Conservation (phyloP, 1,140 invertebrate species). For the Cataglyphis hispanica region DNA sequence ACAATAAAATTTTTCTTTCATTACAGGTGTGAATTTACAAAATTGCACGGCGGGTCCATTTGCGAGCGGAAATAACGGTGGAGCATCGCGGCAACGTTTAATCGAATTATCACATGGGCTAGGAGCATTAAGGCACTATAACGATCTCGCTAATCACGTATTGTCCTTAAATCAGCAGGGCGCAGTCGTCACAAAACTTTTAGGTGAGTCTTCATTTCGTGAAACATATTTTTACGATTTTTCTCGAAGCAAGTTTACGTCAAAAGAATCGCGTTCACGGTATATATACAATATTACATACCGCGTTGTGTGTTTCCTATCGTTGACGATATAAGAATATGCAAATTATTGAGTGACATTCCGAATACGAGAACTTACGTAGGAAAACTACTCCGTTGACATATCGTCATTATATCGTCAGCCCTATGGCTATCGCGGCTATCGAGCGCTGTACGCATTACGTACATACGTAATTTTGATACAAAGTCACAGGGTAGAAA, state of each 20-base stretch:
- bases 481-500: slow-evolving; percentile 46
- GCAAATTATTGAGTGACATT: slow-evolving; percentile 59
- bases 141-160: slow-evolving; percentile 90
- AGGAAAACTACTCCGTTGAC: slow-evolving; percentile 53
- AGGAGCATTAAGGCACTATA: slow-evolving; percentile 89
- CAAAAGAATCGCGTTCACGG: neutral
- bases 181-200: slow-evolving; percentile 90
- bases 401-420: slow-evolving; percentile 58
- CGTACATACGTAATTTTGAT: slow-evolving; percentile 49
- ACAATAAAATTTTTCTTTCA: neutral
- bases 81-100: slow-evolving; percentile 86
- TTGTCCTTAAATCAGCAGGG: slow-evolving; percentile 90
- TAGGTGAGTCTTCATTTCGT: slow-evolving; percentile 84
- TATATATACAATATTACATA: slow-evolving; percentile 8
- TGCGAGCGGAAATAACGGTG: slow-evolving; percentile 76
- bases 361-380: slow-evolving; percentile 29
- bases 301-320: slow-evolving; percentile 16
- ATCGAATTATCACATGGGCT: slow-evolving; percentile 89
- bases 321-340: slow-evolving; percentile 57
- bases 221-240: neutral
- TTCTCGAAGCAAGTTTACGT: neutral
- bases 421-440: slow-evolving; percentile 28
- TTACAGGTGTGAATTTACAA: slow-evolving; percentile 82
- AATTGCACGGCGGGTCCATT: slow-evolving; percentile 83
- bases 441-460: slow-evolving; percentile 36